phyloP scores from a whole-genome alignment of 1,140 invertebrate genomes.

The Saxidomus purpurata region DNA sequence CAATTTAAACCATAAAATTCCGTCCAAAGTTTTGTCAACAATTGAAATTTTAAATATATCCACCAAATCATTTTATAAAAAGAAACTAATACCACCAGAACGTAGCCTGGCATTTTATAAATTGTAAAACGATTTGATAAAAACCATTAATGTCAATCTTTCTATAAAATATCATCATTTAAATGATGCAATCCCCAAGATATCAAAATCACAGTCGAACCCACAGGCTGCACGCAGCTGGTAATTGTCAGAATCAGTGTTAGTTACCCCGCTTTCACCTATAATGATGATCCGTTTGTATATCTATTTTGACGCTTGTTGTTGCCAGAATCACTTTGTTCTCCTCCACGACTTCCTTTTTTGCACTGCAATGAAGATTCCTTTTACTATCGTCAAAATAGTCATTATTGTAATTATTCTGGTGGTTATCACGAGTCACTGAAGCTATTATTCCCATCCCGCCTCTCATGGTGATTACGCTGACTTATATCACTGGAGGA shows the following conservation, averaged over 20 bases:
- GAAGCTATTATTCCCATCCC: not conserved
- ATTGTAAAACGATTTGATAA: not conserved
- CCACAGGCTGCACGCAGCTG: not conserved
- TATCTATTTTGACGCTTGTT: not conserved
- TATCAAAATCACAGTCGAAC: not conserved
- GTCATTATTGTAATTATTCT: no score
- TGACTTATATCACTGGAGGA: not conserved
- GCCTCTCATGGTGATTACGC: not conserved
- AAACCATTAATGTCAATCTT: not conserved
- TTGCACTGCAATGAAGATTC: not conserved
- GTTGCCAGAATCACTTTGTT: not conserved
- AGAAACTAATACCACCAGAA: not conserved
- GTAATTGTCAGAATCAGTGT: constrained; percentile 6
- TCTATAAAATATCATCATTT: not conserved
- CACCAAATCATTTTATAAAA: not conserved
- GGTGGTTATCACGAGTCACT: not conserved
- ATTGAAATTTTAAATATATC: no score
- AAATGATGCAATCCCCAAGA: not conserved
- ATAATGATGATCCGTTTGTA: no score
- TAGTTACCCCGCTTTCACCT: constrained; percentile 28
- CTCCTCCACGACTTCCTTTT: not conserved
- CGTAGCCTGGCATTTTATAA: not conserved
- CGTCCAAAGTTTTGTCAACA: no score
- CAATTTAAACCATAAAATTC: no score
- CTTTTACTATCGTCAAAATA: not conserved